Percentiles rank a stretch among this genome's conserved stretches.
Evolutionary conservation across 2,113 vertebrate genomes (phyloP).

Genomic region (Clarias gariepinus): DNA sequence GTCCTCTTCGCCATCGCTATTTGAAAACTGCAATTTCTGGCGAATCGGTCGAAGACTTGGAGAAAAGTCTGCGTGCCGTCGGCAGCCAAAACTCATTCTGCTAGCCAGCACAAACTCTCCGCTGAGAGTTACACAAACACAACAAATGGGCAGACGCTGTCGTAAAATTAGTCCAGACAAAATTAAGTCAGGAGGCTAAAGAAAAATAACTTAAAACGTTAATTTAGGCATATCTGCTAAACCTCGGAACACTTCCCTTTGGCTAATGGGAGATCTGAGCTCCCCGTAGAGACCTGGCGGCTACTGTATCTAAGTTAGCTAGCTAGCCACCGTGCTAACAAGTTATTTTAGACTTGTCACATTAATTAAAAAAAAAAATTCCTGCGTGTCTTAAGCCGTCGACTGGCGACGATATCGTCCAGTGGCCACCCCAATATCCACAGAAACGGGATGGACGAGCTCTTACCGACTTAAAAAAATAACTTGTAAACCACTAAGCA

Average conservation of each 20-base stretch:
- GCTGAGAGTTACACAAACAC: neutral
- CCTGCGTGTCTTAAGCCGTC: neutral
- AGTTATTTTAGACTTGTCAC: neutral
- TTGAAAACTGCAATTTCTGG: conserved; percentile 82
- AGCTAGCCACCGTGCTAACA: neutral
- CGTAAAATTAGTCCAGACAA: neutral
- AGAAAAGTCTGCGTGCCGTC: conserved; percentile 63
- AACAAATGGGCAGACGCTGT: neutral
- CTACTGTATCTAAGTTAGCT: too few relatives aligned
- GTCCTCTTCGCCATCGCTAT: conserved; percentile 87
- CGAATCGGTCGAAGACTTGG: conserved; percentile 71
- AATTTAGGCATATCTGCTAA: neutral
- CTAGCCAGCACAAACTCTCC: conserved; percentile 36
- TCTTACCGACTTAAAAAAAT: neutral
- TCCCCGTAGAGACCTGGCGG: neutral
- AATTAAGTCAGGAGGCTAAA: neutral
- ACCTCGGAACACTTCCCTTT: neutral
- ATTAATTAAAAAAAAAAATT: neutral
- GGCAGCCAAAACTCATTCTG: conserved; percentile 70
- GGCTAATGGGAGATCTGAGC: neutral
- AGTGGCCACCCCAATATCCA: neutral
- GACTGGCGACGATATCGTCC: neutral
- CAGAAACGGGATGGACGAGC: neutral
- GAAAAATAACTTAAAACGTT: neutral
- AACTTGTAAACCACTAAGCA: neutral